Conservation (phyloP, 2,888 invertebrate genomes). For the Teleiodes luculella region DNA sequence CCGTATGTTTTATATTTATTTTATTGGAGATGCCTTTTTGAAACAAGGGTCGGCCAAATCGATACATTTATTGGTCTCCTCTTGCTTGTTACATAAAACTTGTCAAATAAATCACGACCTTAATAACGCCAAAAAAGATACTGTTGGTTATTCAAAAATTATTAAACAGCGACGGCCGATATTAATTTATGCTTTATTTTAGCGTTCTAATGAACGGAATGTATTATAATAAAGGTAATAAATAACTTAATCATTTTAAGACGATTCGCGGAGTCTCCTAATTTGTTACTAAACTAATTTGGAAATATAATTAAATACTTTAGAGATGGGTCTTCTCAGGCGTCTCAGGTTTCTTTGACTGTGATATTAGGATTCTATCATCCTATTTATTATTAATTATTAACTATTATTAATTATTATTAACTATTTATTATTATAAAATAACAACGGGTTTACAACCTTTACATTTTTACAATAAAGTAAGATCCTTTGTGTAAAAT, state of each 20-base stretch:
- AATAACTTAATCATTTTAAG: constrained; percentile 10
- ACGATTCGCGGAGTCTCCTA: constrained; percentile 3
- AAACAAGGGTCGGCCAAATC: constrained; percentile 62
- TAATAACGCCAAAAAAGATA: constrained; percentile 64
- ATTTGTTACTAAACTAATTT: constrained; percentile 8
- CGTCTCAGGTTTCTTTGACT: constrained; percentile 1
- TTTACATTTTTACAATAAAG: no score
- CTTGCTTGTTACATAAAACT: constrained; percentile 45
- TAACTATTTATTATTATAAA: no score
- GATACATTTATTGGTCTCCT: constrained; percentile 65
- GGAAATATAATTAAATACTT: constrained; percentile 1
- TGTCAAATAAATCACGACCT: constrained; percentile 69
- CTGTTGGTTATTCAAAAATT: constrained; percentile 59
- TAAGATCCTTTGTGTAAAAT: no score
- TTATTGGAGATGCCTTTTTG: constrained; percentile 46
- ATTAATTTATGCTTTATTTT: constrained; percentile 19
- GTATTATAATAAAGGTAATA: constrained; percentile 9
- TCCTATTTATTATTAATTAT: neutral
- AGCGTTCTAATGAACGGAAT: constrained; percentile 18
- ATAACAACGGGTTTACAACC: no score
- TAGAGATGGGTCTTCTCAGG: constrained; percentile 2
- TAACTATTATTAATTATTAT: no score
- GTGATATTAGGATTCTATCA: neutral
- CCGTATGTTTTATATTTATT: constrained; percentile 49
- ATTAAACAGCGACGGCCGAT: constrained; percentile 45